Conservation (phyloP, 1,140 invertebrate genomes). For the Rhizoglyphus robini region DNA sequence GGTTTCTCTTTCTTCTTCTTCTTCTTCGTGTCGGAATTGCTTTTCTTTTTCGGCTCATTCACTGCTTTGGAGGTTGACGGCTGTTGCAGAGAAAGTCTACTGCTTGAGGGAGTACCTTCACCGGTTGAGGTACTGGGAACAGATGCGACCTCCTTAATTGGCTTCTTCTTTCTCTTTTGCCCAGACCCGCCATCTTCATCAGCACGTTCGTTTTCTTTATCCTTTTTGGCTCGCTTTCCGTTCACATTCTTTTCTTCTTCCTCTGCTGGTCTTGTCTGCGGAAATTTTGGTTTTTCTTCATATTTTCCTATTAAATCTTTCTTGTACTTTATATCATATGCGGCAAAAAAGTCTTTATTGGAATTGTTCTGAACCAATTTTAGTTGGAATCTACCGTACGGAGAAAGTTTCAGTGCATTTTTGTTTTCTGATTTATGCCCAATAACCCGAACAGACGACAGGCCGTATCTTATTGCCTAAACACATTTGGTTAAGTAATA, state of each 20-base stretch:
- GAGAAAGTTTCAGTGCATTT: too few relatives aligned
- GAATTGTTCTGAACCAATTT: not conserved
- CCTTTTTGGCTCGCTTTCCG: not conserved
- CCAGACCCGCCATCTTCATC: too few relatives aligned
- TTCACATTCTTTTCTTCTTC: not conserved
- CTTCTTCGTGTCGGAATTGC: too few relatives aligned
- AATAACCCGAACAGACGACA: conserved; percentile 61
- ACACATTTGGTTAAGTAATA: too few relatives aligned
- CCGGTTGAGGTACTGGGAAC: too few relatives aligned
- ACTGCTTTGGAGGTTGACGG: not conserved
- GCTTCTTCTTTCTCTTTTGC: too few relatives aligned
- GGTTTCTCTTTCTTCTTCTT: conserved; percentile 27
- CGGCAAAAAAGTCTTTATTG: not conserved
- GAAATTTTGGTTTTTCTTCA: not conserved
- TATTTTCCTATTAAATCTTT: conserved; percentile 9
- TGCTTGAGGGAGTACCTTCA: too few relatives aligned
- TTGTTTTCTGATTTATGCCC: too few relatives aligned
- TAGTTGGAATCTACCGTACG: not conserved
- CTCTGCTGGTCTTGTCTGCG: not conserved
- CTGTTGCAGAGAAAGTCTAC: too few relatives aligned
- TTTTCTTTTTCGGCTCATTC: not conserved
- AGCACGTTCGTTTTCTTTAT: not conserved
- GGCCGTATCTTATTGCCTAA: conserved; percentile 53
- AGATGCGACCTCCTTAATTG: not conserved
- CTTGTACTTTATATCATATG: not conserved